Evolutionary conservation across 2,113 vertebrate genomes (phyloP).

Genomic region (Gymnorhina tibicen): DNA sequence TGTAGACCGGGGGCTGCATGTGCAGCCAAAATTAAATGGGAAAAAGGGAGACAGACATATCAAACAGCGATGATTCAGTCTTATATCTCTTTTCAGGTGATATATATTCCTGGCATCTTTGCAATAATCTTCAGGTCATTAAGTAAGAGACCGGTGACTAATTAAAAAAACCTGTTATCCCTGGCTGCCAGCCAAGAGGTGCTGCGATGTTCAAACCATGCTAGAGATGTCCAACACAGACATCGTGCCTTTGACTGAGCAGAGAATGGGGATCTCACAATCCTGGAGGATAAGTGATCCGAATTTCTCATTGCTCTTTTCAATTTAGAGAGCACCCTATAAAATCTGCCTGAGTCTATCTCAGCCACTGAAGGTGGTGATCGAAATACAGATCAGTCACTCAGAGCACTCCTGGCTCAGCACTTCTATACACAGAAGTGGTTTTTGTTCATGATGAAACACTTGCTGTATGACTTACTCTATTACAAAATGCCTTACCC

Average conservation of each 20-base stretch:
- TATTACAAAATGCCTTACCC: not conserved
- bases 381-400: not conserved
- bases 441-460: not conserved
- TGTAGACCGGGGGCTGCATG: not conserved
- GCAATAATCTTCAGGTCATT: not conserved
- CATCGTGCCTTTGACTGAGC: not conserved
- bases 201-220: not conserved
- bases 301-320: not conserved
- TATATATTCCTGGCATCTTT: not conserved
- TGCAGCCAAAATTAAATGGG: not conserved
- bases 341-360: not conserved
- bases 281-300: not conserved
- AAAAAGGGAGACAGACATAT: not conserved
- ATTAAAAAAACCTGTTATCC: not conserved
- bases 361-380: not conserved
- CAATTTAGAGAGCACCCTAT: not conserved
- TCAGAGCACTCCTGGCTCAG: not conserved
- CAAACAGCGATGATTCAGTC: not conserved
- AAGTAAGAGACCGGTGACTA: not conserved
- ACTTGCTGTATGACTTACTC: not conserved
- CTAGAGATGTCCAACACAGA: not conserved
- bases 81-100: not conserved
- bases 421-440: not conserved
- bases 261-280: not conserved
- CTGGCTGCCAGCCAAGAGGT: not conserved